A percentile compares a stretch with the other conserved stretches of the same genome.
These are phyloP conservation scores for Cydia splendana DNA, from an alignment of 1,140 invertebrate species.

Conservation along the genomic window DNA sequence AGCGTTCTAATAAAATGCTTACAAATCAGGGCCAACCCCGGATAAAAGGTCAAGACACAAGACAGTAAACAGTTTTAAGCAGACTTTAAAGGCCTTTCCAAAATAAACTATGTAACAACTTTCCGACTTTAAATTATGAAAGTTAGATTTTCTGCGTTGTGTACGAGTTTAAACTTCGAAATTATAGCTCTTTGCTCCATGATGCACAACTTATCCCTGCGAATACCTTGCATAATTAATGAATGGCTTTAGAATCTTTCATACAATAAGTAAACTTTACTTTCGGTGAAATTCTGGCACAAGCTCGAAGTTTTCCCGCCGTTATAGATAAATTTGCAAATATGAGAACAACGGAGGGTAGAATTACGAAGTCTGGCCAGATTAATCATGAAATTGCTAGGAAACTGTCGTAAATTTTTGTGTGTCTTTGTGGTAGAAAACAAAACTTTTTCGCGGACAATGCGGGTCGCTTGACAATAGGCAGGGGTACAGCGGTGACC, in stretches of 20 bases:
- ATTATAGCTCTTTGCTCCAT: slow-evolving; percentile 15
- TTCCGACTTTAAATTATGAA: slow-evolving; percentile 21
- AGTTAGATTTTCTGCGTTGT: slow-evolving; percentile 18
- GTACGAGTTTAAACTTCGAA: slow-evolving; percentile 20
- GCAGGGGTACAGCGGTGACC: slow-evolving; percentile 38
- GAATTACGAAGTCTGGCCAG: slow-evolving; percentile 27
- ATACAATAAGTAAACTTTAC: slow-evolving; percentile 26
- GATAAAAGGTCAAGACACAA: slow-evolving; percentile 21
- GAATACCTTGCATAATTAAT: slow-evolving; percentile 20
- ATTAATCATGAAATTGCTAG: slow-evolving; percentile 32
- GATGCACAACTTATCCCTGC: slow-evolving; percentile 24
- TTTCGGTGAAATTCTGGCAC: slow-evolving; percentile 18
- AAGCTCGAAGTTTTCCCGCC: slow-evolving; percentile 19
- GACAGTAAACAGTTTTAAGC: background rate
- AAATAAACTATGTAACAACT: slow-evolving; percentile 34
- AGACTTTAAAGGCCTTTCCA: slow-evolving; percentile 3
- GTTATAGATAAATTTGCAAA: slow-evolving; percentile 29
- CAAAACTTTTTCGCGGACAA: slow-evolving; percentile 51
- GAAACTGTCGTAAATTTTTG: slow-evolving; percentile 37
- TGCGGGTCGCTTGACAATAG: slow-evolving; percentile 46
- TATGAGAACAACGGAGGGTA: slow-evolving; percentile 20
- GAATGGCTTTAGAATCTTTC: slow-evolving; percentile 28
- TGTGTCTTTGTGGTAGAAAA: slow-evolving; percentile 40
- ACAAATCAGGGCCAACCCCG: background rate
- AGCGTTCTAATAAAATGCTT: slow-evolving; percentile 24